Evolutionary conservation across 2,113 vertebrate genomes (phyloP).

Genomic region (Heliornis fulica): DNA sequence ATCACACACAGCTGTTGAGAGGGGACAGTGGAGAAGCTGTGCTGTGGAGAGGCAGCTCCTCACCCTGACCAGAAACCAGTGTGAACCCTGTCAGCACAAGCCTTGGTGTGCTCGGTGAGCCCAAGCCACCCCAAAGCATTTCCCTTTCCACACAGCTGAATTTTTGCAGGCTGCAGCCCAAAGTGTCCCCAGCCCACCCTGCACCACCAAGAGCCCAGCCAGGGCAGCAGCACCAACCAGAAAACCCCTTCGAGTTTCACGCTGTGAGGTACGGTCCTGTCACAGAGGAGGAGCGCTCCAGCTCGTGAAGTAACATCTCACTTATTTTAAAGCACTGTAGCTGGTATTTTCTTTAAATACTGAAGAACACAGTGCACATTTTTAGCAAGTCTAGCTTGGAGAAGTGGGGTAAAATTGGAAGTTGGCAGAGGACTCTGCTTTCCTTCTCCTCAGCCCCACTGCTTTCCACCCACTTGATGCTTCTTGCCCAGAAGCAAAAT

Average conservation of each 20-base stretch:
- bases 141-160: not conserved
- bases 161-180: not conserved
- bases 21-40: not conserved
- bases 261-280: accelerated
- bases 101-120: not conserved
- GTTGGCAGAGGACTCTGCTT: not conserved
- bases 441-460: not conserved
- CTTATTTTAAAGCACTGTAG: not conserved
- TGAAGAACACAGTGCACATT: not conserved
- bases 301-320: not conserved
- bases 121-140: accelerated
- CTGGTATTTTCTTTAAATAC: not conserved
- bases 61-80: not conserved
- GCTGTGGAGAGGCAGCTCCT: not conserved
- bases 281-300: not conserved
- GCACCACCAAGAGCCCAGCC: not conserved
- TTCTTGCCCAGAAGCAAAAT: not conserved
- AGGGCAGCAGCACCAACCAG: not conserved
- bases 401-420: not conserved
- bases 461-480: not conserved
- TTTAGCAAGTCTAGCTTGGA: not conserved
- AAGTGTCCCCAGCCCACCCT: not conserved
- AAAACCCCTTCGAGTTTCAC: accelerated
- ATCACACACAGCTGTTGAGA: not conserved
- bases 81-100: not conserved